phyloP scores from a whole-genome alignment of 2,797 vertebrate genomes.

The Clamator glandarius region DNA sequence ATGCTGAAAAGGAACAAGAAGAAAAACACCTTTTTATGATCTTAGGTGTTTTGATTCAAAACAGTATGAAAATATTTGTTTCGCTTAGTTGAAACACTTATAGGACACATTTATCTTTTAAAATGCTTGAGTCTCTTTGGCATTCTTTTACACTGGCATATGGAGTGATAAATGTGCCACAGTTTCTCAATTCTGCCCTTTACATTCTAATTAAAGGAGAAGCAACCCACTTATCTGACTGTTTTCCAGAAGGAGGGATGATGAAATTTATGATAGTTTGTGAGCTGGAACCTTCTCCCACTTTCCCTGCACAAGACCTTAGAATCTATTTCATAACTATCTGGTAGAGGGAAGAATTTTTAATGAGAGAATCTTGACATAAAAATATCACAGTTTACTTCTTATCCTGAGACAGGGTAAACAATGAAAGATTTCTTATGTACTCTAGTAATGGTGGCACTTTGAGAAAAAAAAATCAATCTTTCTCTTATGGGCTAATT shows the following conservation, averaged over 20 bases:
- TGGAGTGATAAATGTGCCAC: constrained; percentile 57
- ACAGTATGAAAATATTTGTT: constrained; percentile 27
- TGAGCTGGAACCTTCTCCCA: constrained; percentile 15
- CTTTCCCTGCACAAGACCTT: neutral
- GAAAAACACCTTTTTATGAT: neutral
- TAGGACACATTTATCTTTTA: neutral
- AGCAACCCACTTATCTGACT: constrained; percentile 51
- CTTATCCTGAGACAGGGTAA: neutral
- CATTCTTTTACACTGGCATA: constrained; percentile 34
- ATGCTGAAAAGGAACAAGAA: neutral
- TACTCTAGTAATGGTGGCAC: neutral
- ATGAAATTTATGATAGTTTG: constrained; percentile 8
- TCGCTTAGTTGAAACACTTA: constrained; percentile 33
- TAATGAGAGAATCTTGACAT: constrained; percentile 13
- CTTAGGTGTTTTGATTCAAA: constrained; percentile 26
- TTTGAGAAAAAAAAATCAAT: neutral
- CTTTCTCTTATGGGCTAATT: neutral
- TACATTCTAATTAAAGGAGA: constrained; percentile 60
- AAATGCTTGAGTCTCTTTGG: constrained; percentile 22
- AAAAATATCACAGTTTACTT: constrained; percentile 45
- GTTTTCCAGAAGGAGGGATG: constrained; percentile 47
- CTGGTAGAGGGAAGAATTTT: neutral
- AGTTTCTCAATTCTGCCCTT: constrained; percentile 57
- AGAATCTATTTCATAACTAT: constrained; percentile 28
- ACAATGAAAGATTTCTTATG: neutral